Percentiles rank a stretch among this genome's conserved stretches.
phyloP scores from a whole-genome alignment of 2,113 vertebrate genomes.

The Caretta caretta region DNA sequence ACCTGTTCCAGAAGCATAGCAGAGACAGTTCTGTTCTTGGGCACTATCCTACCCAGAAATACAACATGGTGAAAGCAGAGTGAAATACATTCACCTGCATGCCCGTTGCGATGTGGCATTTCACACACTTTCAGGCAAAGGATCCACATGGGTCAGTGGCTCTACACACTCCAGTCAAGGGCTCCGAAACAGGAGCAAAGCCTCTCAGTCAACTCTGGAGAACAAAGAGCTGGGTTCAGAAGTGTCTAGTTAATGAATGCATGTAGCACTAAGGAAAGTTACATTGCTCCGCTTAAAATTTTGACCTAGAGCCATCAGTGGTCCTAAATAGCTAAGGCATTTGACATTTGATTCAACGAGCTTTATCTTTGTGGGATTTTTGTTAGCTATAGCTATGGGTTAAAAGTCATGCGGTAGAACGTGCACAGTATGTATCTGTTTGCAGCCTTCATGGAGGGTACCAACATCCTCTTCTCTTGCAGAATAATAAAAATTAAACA shows the following conservation, averaged over 20 bases:
- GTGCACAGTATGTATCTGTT: not conserved
- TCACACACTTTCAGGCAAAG: no score
- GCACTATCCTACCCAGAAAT: no score
- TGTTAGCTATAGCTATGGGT: not conserved
- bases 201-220: not conserved
- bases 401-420: not conserved
- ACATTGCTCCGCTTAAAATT: not conserved
- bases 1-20: not conserved
- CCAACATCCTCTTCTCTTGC: not conserved
- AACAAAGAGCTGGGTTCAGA: not conserved
- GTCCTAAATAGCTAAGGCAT: not conserved
- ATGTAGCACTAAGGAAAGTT: not conserved
- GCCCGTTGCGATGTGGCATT: not conserved
- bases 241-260: no score
- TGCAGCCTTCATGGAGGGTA: not conserved
- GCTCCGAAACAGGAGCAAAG: not conserved
- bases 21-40: not conserved
- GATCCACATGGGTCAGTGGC: no score
- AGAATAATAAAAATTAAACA: not conserved
- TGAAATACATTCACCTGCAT: no score
- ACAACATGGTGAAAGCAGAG: no score
- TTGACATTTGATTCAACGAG: not conserved
- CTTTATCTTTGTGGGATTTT: not conserved
- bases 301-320: not conserved
- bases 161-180: not conserved